A percentile compares a stretch with the other conserved stretches of the same genome.
These are phyloP conservation scores for Rachycentron canadum DNA, from an alignment of 2,797 vertebrate genomes.

Conservation along the genomic window DNA sequence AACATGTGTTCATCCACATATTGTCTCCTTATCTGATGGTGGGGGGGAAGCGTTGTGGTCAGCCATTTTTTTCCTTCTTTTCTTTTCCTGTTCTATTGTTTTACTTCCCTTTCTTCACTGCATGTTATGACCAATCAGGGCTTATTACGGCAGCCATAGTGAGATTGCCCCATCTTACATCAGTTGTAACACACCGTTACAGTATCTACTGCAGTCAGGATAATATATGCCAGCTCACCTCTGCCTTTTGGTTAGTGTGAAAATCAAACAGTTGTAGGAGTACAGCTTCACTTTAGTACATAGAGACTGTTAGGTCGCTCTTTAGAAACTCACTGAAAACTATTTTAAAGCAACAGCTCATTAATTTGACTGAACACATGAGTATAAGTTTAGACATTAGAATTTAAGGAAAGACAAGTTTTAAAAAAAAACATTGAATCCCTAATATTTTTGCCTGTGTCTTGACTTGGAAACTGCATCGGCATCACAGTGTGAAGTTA, in stretches of 20 bases:
- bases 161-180: constrained; percentile 10
- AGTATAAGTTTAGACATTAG: neutral
- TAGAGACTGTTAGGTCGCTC: neutral
- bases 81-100: constrained; percentile 60
- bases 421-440: neutral
- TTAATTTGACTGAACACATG: neutral
- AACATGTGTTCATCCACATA: constrained; percentile 93
- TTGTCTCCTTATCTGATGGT: constrained; percentile 91
- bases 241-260: neutral
- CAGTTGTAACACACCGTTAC: constrained; percentile 3
- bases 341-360: neutral
- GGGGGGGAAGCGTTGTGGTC: constrained; percentile 76
- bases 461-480: neutral
- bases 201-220: neutral
- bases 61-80: constrained; percentile 67
- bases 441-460: neutral
- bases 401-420: neutral
- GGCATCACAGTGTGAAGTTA: neutral
- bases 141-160: constrained; percentile 5
- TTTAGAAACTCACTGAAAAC: neutral
- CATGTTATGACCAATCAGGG: constrained; percentile 35
- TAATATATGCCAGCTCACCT: neutral
- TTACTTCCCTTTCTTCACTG: constrained; percentile 44
- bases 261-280: neutral
- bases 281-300: neutral